A percentile compares a stretch with the other conserved stretches of the same genome.
phyloP scores from a whole-genome alignment of 2,888 invertebrate genomes.

The Campopleginae sp. region DNA sequence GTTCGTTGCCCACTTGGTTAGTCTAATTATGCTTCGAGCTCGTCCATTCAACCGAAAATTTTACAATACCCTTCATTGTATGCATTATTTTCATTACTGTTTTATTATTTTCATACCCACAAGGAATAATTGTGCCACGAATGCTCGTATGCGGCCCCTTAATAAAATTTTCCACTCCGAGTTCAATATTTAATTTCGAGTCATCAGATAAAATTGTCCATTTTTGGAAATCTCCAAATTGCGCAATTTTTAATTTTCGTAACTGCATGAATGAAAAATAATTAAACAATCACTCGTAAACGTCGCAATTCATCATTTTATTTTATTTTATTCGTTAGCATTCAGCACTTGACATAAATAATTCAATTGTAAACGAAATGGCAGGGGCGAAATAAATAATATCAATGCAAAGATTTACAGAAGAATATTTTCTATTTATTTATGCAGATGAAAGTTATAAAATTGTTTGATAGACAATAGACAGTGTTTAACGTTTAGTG shows the following conservation, averaged over 20 bases:
- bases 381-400: constrained; percentile 23
- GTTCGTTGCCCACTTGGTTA: constrained; percentile 71
- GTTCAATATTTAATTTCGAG: too few relatives aligned
- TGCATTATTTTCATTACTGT: not conserved
- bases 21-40: constrained; percentile 68
- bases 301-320: not conserved
- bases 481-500: constrained; percentile 77
- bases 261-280: too few relatives aligned
- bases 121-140: too few relatives aligned
- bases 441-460: constrained; percentile 80
- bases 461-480: constrained; percentile 79
- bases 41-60: constrained; percentile 46
- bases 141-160: too few relatives aligned
- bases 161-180: not conserved
- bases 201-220: too few relatives aligned
- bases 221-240: too few relatives aligned
- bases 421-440: constrained; percentile 82
- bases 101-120: not conserved
- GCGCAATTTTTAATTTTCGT: too few relatives aligned
- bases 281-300: not conserved
- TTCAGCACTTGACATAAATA: not conserved
- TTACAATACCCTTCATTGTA: not conserved
- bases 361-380: not conserved
- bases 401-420: constrained; percentile 70
- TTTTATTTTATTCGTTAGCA: not conserved